These are phyloP conservation scores for Meteorus colon DNA, from an alignment of 2,888 invertebrate genomes.

Conservation along the genomic window DNA sequence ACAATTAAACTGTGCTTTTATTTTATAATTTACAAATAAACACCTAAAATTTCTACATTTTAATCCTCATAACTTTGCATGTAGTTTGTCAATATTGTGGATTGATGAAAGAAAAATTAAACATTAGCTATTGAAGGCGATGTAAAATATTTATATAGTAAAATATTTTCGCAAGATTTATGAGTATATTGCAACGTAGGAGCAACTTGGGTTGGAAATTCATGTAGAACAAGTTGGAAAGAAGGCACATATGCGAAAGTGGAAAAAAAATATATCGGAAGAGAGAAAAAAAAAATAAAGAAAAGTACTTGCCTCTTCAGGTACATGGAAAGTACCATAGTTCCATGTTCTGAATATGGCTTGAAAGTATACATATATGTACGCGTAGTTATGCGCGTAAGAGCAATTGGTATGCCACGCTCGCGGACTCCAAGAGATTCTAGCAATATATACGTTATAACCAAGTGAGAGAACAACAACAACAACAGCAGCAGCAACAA, in stretches of 20 bases:
- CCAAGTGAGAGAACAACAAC: conserved; percentile 9
- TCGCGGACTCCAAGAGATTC: conserved; percentile 35
- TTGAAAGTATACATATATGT: conserved; percentile 23
- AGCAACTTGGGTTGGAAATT: background rate
- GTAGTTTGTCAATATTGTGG: too few relatives aligned
- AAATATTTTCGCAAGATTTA: background rate
- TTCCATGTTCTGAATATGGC: conserved; percentile 22
- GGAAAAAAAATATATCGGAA: background rate
- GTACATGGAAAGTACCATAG: conserved; percentile 33
- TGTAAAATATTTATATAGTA: background rate
- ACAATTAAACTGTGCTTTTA: too few relatives aligned
- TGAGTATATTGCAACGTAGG: background rate
- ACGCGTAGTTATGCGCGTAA: conserved; percentile 43
- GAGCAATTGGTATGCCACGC: conserved; percentile 41
- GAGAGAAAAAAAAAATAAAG: background rate
- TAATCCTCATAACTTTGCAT: too few relatives aligned
- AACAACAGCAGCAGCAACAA: background rate
- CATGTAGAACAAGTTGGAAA: background rate
- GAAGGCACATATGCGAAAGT: background rate
- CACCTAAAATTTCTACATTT: too few relatives aligned
- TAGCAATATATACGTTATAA: background rate
- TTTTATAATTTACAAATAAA: too few relatives aligned
- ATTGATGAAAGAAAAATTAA: too few relatives aligned
- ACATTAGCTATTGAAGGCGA: too few relatives aligned
- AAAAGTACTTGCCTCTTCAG: conserved; percentile 6